These are phyloP conservation scores for Halcyon senegalensis DNA, from an alignment of 2,113 vertebrate species.

Conservation along the genomic window DNA sequence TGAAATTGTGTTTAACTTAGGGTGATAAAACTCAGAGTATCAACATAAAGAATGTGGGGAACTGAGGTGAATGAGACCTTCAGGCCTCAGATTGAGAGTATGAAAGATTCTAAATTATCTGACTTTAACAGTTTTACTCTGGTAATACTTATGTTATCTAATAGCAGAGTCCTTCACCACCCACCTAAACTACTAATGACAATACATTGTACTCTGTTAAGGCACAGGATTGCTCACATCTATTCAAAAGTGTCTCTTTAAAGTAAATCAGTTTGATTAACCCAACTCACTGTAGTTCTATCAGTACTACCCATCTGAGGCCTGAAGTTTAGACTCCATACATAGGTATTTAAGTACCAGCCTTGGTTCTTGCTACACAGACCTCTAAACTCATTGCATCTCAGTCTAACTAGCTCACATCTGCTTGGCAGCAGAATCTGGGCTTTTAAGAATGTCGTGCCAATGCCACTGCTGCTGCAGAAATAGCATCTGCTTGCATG, in stretches of 20 bases:
- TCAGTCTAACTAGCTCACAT: background rate
- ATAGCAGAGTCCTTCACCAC: background rate
- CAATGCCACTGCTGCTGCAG: background rate
- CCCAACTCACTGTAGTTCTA: background rate
- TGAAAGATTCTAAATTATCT: background rate
- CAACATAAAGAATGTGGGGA: background rate
- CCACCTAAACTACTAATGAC: background rate
- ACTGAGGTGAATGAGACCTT: background rate
- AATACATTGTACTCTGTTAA: background rate
- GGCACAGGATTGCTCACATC: background rate
- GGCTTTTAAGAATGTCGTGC: background rate
- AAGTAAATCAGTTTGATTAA: background rate
- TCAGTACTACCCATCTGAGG: background rate
- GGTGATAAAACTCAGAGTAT: background rate
- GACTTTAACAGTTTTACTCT: background rate
- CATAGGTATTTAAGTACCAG: background rate
- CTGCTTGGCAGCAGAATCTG: background rate
- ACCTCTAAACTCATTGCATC: background rate
- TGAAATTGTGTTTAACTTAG: background rate
- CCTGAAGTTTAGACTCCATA: background rate
- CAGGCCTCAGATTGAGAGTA: background rate
- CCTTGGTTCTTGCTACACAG: background rate
- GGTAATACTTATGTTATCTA: background rate
- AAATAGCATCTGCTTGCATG: background rate
- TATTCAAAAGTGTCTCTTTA: background rate